Evolutionary conservation across 2,797 vertebrate genomes (phyloP), one percentile per base, ranked within the genome.

Genomic region (Microchirus variegatus): DNA sequence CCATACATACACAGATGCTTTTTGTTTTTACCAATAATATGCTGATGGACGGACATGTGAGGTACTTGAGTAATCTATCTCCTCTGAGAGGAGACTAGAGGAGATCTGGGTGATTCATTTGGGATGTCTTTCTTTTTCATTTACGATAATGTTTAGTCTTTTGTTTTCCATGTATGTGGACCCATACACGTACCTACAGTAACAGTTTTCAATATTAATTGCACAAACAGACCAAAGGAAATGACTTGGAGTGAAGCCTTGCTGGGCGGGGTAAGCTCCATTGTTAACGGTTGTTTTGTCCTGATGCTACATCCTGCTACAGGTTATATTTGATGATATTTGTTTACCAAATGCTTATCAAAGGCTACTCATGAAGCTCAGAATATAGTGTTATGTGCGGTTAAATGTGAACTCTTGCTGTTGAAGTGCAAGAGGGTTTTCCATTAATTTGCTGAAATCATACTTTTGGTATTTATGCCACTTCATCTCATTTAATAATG

Each of bases 301-400:
- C 63, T 41, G 59, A 54, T 78, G 46, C 81, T 82, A 87, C 87
- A 90, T 92, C 88, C 87, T 82, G 66, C 78, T 84, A 78, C 75
- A 69, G 78, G 73, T 75, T 67, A 85, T 74, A 76, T 73, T 75
- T 83, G 19, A 62, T 58, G 59, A 14, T 44, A 42, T n/a, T 22
- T 82, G 59, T 78, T 83, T 78, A 74, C 70, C 14, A 59, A 71
- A 44, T 38, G 44, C 44, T 66, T 69, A 70, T 74, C 66, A 54
- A 16, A 46, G 67, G 36, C 10, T n/a, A 8, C 26, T 67, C 38
- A 44, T 58, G 22, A 48, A 11, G 26, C 43, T 75, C 14, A 48
- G 49, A 64, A 77, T 57, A 51, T 22, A 46, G 61, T 61, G 56
- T 22, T 22, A 53, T 19, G 52, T 45, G 9, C 10, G 46, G 36